Conservation (phyloP, 2,797 vertebrate genomes). For the Decapterus maruadsi region DNA sequence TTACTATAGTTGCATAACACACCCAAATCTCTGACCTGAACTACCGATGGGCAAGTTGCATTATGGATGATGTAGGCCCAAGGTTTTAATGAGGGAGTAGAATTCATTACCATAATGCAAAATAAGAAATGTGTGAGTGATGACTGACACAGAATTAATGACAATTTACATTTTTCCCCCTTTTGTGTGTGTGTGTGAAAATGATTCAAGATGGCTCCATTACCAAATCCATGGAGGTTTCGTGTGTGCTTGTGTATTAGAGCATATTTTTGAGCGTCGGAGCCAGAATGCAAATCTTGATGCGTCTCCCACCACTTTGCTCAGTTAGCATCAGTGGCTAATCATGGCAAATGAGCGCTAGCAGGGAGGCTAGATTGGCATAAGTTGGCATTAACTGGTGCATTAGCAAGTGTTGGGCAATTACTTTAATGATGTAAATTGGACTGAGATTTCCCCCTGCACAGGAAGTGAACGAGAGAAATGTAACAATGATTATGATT, state of each 20-base stretch:
- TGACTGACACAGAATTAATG: not conserved
- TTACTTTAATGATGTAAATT: slow-evolving; percentile 84
- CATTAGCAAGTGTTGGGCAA: slow-evolving; percentile 84
- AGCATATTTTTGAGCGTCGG: slow-evolving; percentile 7
- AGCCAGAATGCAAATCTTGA: slow-evolving; percentile 36
- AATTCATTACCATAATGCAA: too few species aligned
- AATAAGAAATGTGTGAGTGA: not conserved
- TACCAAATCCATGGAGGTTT: not conserved
- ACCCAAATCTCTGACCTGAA: not conserved
- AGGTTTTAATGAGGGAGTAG: too few species aligned
- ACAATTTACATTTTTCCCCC: too few species aligned
- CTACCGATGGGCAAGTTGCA: not conserved
- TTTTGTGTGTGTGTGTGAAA: too few species aligned
- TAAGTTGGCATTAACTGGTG: slow-evolving; percentile 79
- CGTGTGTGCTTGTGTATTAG: slow-evolving; percentile 6
- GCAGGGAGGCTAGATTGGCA: slow-evolving; percentile 76
- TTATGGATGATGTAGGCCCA: not conserved
- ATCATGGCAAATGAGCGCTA: slow-evolving; percentile 80
- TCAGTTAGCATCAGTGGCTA: slow-evolving; percentile 73
- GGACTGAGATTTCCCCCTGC: slow-evolving; percentile 79
- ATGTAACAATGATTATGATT: slow-evolving; percentile 86
- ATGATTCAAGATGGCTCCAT: too few species aligned
- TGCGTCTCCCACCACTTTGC: slow-evolving; percentile 51
- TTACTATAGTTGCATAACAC: not conserved
- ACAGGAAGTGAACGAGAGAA: slow-evolving; percentile 80